These are phyloP conservation scores for Chauna torquata DNA, from an alignment of 2,113 vertebrate genomes.

Conservation along the genomic window DNA sequence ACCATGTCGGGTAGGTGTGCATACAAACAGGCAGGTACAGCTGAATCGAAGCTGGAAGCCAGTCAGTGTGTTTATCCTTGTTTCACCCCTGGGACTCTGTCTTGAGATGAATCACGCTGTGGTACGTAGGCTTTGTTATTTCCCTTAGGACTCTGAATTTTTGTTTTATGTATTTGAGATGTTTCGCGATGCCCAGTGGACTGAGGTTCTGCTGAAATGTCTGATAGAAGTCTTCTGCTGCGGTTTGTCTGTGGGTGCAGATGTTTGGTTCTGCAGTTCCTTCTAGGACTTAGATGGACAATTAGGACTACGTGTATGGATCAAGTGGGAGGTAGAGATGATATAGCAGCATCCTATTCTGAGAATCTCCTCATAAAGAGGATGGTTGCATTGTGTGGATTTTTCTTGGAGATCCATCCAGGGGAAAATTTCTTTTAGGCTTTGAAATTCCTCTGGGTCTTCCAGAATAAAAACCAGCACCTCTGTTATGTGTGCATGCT, in stretches of 20 bases:
- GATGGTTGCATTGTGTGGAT: background rate
- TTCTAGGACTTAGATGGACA: background rate
- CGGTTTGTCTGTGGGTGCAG: background rate
- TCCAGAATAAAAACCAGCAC: background rate
- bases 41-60: background rate
- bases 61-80: background rate
- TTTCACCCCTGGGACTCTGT: background rate
- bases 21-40: background rate
- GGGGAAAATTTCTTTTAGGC: background rate
- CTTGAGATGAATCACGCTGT: background rate
- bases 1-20: accelerated
- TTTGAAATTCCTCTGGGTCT: background rate
- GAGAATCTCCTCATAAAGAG: background rate
- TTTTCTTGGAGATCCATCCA: background rate
- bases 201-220: background rate
- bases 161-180: background rate
- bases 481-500: background rate
- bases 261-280: background rate
- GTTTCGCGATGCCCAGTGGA: background rate
- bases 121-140: background rate
- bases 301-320: background rate
- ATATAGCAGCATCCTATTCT: background rate
- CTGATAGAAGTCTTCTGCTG: background rate
- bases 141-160: background rate
- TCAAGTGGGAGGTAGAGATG: background rate